phyloP scores from a whole-genome alignment of 2,797 vertebrate genomes.

The Falco cherrug region DNA sequence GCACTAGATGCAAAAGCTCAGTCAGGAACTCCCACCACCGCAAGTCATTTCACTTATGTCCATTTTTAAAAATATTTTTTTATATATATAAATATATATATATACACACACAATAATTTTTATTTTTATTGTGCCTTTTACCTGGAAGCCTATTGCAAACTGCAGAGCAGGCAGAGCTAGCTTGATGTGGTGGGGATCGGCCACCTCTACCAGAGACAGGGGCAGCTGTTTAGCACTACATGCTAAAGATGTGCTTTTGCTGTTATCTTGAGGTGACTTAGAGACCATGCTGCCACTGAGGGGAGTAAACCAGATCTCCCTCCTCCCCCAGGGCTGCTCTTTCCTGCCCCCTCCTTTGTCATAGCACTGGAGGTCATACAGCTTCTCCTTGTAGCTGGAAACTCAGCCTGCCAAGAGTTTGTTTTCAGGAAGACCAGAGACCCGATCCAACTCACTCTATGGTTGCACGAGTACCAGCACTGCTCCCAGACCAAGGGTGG shows the following conservation, averaged over 20 bases:
- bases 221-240: background rate
- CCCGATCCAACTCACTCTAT: background rate
- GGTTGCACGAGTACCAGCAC: no score
- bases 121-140: background rate
- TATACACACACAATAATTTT: background rate
- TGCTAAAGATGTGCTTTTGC: background rate
- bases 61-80: background rate
- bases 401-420: background rate
- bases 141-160: background rate
- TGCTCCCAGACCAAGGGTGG: background rate
- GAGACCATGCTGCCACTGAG: background rate
- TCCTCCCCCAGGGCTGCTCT: background rate
- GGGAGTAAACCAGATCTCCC: background rate
- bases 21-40: background rate
- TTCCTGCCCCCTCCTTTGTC: background rate
- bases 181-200: background rate
- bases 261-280: background rate
- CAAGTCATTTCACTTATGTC: background rate
- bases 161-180: background rate
- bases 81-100: no score
- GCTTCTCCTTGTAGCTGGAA: background rate
- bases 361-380: background rate
- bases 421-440: background rate
- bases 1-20: background rate
- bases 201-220: background rate